Evolutionary conservation across 2,797 vertebrate species (phyloP).

Genomic region (Diglossa cyanea): DNA sequence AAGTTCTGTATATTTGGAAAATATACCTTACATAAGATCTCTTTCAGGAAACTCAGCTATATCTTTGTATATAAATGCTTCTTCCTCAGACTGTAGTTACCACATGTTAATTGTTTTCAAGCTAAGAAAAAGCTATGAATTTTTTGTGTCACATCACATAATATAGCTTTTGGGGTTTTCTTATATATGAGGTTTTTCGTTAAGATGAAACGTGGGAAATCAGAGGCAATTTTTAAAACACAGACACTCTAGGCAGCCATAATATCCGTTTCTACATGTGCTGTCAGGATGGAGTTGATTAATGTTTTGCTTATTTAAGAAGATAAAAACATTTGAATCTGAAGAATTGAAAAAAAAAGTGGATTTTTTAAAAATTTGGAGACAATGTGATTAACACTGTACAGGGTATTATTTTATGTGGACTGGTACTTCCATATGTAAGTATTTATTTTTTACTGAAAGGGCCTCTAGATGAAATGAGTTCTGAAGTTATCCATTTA

Average conservation of each 20-base stretch:
- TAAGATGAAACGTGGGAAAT: background rate
- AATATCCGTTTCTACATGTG: background rate
- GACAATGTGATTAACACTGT: background rate
- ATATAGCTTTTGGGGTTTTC: background rate
- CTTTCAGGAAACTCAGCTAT: rapidly evolving
- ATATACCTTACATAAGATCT: background rate
- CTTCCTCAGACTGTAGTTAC: background rate
- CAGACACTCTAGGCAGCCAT: background rate
- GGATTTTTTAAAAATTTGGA: background rate
- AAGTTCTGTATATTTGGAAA: background rate
- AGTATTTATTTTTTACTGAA: background rate
- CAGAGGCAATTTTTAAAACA: background rate
- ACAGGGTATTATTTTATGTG: background rate
- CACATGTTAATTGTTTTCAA: background rate
- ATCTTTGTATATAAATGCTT: background rate
- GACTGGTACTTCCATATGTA: background rate
- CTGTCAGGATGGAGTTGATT: background rate
- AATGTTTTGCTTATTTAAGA: background rate
- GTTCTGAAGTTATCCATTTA: background rate
- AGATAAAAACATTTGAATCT: background rate
- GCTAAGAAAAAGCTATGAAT: background rate
- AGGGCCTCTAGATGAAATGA: background rate
- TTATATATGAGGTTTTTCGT: background rate
- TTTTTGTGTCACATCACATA: background rate
- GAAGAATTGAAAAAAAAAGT: background rate